phyloP scores from a whole-genome alignment of 2,797 vertebrate species.

The Sarcoramphus papa region DNA sequence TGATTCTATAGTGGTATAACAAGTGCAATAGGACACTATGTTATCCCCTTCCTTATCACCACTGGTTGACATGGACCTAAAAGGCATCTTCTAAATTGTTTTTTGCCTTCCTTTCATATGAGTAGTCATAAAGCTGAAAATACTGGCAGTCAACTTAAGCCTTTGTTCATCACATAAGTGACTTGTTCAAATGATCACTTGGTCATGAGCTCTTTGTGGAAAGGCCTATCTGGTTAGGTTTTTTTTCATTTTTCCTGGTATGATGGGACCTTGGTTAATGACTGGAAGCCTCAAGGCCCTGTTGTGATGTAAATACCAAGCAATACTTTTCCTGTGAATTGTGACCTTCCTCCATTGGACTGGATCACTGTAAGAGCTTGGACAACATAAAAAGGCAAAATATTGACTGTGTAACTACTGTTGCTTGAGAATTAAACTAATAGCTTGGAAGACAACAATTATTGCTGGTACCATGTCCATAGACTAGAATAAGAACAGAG shows the following conservation, averaged over 20 bases:
- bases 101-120: background rate
- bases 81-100: background rate
- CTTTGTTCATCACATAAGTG: background rate
- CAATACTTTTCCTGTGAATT: background rate
- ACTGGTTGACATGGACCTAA: background rate
- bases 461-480: background rate
- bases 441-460: background rate
- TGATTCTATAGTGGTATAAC: background rate
- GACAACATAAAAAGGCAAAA: background rate
- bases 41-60: background rate
- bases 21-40: background rate
- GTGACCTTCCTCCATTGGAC: background rate
- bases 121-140: background rate
- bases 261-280: background rate
- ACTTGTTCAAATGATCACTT: background rate
- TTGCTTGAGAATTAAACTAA: background rate
- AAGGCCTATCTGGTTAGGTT: accelerated
- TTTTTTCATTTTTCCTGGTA: background rate
- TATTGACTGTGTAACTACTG: background rate
- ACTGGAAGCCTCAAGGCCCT: background rate
- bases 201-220: accelerated
- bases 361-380: background rate
- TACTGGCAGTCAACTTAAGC: background rate
- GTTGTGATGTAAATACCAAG: background rate
- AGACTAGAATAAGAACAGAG: background rate